Evolutionary conservation across 2,888 invertebrate genomes (phyloP).

Genomic region (Nomada lathburiana): DNA sequence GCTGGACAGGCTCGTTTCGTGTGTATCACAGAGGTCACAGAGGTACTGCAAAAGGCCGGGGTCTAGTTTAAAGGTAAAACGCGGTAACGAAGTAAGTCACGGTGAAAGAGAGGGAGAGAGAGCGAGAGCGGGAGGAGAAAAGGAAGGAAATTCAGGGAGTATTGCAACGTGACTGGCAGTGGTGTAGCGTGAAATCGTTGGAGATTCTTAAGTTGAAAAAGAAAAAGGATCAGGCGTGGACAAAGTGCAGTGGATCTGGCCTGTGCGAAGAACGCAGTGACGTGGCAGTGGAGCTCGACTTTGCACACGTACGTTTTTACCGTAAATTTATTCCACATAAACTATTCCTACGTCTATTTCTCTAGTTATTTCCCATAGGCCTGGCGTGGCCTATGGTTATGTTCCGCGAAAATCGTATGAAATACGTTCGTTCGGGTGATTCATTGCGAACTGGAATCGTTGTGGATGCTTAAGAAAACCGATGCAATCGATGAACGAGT

Average conservation of each 20-base stretch:
- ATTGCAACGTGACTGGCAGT: background rate
- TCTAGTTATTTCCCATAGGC: slow-evolving; percentile 8
- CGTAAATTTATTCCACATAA: slow-evolving; percentile 35
- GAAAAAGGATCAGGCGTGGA: slow-evolving; percentile 12
- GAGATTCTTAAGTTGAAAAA: background rate
- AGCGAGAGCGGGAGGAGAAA: background rate
- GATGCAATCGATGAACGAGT: slow-evolving; percentile 24
- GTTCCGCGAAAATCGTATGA: background rate
- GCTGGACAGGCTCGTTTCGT: slow-evolving; percentile 17
- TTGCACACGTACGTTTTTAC: slow-evolving; percentile 64
- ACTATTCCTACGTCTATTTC: slow-evolving; percentile 30
- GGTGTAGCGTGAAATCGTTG: slow-evolving; percentile 15
- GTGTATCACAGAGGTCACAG: background rate
- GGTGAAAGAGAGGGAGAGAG: background rate
- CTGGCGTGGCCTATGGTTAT: background rate
- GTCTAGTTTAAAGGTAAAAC: slow-evolving; percentile 4
- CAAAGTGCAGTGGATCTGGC: slow-evolving; percentile 55
- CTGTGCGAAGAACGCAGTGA: slow-evolving; percentile 44
- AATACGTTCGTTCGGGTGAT: slow-evolving; percentile 3
- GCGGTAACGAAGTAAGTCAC: background rate
- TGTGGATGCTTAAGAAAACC: background rate
- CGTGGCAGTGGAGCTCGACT: slow-evolving; percentile 44
- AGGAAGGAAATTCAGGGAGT: background rate
- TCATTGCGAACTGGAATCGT: background rate
- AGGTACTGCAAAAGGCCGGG: background rate